Base-by-base conservation (phyloP, 2,888 invertebrate species). In the Apoda limacodes region DNA sequence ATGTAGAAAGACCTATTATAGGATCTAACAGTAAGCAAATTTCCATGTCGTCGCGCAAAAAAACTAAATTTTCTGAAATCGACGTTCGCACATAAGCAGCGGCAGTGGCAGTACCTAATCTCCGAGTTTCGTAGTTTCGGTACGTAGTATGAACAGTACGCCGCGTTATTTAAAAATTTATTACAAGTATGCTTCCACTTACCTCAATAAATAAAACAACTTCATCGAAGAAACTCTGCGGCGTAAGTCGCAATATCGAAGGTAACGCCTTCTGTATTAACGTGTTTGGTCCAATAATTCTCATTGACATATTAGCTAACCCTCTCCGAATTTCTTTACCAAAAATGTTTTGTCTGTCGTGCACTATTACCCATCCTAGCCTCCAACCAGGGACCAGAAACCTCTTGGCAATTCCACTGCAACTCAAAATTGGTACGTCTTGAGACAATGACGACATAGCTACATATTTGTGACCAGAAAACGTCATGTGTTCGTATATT, bases 361-460 rank as follows among this genome's bases (percentile, higher is more conserved):
- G 93, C 37, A 99, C 85, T 5, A 93, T 87, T 42, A 98, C 88
- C 99, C 98, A 99, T 1, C 98, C 98, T 81, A 96, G 84, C 52
- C 99, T 83, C 98, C 98, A 99, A 7, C 99, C 98, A 7, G 98
- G 98, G 7, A 98, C 92, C 47, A 99, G 75, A 70, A 94, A 98
- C 57, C 97, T 86, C 70, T 99, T 99, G 1, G 98, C 95, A 10
- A 98, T 82, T 2, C 98, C 98, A 40, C 98, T 92, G 66, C 98
- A 98, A 3, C 95, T 89, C 22, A 99, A 75, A 39, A 99, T 86
- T 5, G 98, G 98, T 27, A 98, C 96, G 46, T 91, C 87, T 42
- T 86, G 85, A 20, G 95, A 90, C 34, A 98, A 69, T 1, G 92
- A 87, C 22, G 96, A 95, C 41, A 96, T 71, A 0, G 97, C 90